Percentiles rank a stretch among this genome's conserved stretches.
Conservation (phyloP, 2,888 invertebrate species). For the Pseudococcus jackbeardsleyi region DNA sequence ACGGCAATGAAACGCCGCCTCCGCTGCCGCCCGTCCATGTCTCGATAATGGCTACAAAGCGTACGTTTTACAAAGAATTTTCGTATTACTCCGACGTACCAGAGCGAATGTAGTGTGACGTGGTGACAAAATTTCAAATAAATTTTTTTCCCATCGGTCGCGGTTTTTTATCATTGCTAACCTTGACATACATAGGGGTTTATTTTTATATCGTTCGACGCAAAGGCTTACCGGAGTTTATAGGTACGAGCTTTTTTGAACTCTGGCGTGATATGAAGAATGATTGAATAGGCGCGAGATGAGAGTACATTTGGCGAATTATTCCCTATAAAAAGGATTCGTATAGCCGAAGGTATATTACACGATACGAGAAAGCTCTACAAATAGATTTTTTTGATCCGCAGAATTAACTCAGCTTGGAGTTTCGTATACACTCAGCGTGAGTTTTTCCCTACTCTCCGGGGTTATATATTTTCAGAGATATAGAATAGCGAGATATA, state of each 20-base stretch:
- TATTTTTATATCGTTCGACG: conserved; percentile 1
- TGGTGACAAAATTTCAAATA: conserved; percentile 22
- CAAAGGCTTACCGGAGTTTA: not conserved
- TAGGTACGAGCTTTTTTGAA: not conserved
- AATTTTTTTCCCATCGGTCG: not conserved
- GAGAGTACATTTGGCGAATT: conserved; percentile 11
- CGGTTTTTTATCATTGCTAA: not conserved
- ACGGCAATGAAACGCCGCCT: not conserved
- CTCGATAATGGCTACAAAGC: not conserved
- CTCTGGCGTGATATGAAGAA: not conserved
- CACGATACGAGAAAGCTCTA: not conserved
- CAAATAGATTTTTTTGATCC: not conserved
- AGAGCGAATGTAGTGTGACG: not conserved
- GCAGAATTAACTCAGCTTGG: not conserved
- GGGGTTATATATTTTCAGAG: not conserved
- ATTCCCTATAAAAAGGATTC: conserved; percentile 14
- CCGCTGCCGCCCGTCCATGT: not conserved
- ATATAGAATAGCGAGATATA: not conserved
- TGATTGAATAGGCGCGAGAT: not conserved
- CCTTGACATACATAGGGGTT: not conserved
- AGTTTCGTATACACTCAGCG: not conserved
- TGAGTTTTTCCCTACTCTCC: not conserved
- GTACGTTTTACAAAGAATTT: not conserved
- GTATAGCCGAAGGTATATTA: conserved; percentile 5
- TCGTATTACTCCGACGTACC: not conserved